A percentile compares a stretch with the other conserved stretches of the same genome.
phyloP scores from a whole-genome alignment of 2,113 vertebrate genomes.

The Meleagris gallopavo region DNA sequence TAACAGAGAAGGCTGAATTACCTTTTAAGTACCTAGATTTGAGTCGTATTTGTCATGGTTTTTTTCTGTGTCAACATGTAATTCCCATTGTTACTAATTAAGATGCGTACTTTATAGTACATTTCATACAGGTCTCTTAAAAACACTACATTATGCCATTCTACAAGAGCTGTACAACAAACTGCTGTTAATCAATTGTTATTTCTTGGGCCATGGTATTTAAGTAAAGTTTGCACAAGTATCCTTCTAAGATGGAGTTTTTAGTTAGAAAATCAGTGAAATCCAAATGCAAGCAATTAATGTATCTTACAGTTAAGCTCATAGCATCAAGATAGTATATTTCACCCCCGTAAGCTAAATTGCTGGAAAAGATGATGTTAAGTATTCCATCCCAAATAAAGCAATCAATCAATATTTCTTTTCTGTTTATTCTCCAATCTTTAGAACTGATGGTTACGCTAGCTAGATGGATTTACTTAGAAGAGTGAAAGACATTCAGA shows the following conservation, averaged over 20 bases:
- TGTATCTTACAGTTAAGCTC: conserved; percentile 40
- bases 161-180: not conserved
- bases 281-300: not conserved
- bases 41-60: not conserved
- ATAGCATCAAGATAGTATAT: conserved; percentile 45
- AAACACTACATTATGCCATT: not conserved
- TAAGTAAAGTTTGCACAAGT: not conserved
- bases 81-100: not conserved
- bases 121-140: not conserved
- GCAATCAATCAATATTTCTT: conserved; percentile 80
- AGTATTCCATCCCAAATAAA: conserved; percentile 76
- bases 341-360: conserved; percentile 57
- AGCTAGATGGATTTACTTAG: conserved; percentile 81
- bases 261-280: not conserved
- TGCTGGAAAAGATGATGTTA: conserved; percentile 57
- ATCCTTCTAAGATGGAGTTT: conserved; percentile 13
- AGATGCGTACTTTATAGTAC: not conserved
- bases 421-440: conserved; percentile 75
- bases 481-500: conserved; percentile 81
- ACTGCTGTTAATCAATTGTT: not conserved
- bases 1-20: not conserved
- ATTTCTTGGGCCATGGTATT: not conserved
- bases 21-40: not conserved
- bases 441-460: conserved; percentile 74
- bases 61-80: not conserved